These are phyloP conservation scores for Merluccius polli DNA, from an alignment of 2,797 vertebrate species.

Conservation along the genomic window DNA sequence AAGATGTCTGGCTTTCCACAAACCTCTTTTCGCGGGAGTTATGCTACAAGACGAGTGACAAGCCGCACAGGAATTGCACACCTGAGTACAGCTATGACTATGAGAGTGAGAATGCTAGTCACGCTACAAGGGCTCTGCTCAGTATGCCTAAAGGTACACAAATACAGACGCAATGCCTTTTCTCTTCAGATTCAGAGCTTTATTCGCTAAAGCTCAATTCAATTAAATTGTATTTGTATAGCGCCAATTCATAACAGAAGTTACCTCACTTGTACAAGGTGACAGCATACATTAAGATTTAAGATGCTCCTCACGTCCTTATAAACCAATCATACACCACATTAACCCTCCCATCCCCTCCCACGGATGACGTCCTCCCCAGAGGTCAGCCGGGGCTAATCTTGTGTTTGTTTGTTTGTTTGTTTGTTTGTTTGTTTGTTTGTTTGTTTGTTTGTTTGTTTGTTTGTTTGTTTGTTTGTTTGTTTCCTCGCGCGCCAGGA, in stretches of 20 bases:
- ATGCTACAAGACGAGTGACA: neutral
- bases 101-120: no score
- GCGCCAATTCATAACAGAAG: no score
- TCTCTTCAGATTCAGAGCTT: neutral
- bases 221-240: no score
- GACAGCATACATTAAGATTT: neutral
- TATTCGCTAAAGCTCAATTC: neutral
- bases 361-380: neutral
- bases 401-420: neutral
- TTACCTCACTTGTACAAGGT: no score
- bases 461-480: no score
- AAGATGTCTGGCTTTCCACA: neutral
- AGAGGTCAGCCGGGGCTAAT: neutral
- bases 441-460: no score
- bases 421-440: no score
- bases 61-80: neutral
- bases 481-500: constrained; percentile 70
- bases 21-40: neutral
- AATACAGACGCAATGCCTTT: neutral
- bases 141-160: neutral
- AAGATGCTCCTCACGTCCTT: neutral
- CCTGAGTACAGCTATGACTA: neutral
- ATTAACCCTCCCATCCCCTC: neutral
- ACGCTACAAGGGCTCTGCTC: neutral
- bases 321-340: neutral